phyloP scores from a whole-genome alignment of 30 jellyfish, hydroid and myxozoan species.

The Aurelia sp. region DNA sequence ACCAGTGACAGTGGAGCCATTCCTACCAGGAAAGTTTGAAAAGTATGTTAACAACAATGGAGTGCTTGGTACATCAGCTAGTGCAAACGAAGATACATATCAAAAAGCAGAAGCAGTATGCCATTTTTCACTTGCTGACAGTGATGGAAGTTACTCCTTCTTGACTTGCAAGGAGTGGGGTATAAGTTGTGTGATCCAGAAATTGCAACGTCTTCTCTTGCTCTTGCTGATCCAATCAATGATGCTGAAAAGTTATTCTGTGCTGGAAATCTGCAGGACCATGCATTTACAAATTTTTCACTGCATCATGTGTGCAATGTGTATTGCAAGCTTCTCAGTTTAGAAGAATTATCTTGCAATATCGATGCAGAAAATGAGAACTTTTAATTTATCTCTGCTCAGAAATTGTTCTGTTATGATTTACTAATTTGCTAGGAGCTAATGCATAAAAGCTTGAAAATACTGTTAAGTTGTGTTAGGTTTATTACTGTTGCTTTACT shows the following conservation, averaged over 20 bases:
- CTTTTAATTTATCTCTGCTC: background rate
- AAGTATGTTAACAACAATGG: conserved; percentile 42
- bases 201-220: conserved; percentile 47
- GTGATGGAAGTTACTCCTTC: conserved; percentile 28
- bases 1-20: conserved; percentile 48
- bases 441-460: no score
- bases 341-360: conserved; percentile 9
- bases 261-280: conserved; percentile 34
- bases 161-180: conserved; percentile 49
- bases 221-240: background rate
- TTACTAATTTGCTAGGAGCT: no score
- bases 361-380: background rate
- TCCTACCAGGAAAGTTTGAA: conserved; percentile 33
- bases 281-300: conserved; percentile 19
- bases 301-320: conserved; percentile 40
- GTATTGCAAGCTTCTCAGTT: conserved; percentile 30
- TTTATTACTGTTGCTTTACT: no score
- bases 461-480: no score
- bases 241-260: conserved; percentile 40
- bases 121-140: conserved; percentile 18
- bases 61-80: conserved; percentile 8
- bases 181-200: conserved; percentile 49
- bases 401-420: background rate
- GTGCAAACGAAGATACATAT: background rate
- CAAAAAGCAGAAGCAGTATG: conserved; percentile 19